phyloP scores from a whole-genome alignment of 2,113 vertebrate genomes.

The Oxyura jamaicensis region DNA sequence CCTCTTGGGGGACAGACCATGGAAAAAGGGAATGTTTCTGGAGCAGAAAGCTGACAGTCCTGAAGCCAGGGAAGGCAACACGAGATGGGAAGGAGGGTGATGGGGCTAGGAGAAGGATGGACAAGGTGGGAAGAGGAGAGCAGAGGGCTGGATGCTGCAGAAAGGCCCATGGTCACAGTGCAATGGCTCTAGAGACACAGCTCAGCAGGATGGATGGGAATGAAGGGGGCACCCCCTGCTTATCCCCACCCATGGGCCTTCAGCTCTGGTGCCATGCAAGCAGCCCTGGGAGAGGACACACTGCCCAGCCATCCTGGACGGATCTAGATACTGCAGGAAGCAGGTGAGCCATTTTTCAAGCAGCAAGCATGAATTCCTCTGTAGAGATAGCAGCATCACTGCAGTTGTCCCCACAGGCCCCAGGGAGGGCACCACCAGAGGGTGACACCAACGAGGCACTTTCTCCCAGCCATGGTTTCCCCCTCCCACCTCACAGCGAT shows the following conservation, averaged over 20 bases:
- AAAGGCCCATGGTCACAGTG: neutral
- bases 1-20: neutral
- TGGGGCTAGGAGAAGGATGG: neutral
- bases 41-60: neutral
- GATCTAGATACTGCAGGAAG: neutral
- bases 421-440: neutral
- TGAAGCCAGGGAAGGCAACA: fast-evolving
- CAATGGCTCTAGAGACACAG: neutral
- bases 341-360: neutral
- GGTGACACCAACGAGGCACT: no score
- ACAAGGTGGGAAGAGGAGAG: neutral
- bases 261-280: neutral
- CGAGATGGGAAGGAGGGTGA: neutral
- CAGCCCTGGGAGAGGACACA: neutral
- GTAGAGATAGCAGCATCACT: neutral
- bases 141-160: neutral
- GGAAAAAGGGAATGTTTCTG: neutral
- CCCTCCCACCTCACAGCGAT: fast-evolving
- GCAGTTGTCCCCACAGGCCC: no score
- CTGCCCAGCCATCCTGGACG: fast-evolving
- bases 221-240: neutral
- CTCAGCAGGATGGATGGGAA: fast-evolving
- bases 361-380: fast-evolving
- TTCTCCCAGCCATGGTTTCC: neutral
- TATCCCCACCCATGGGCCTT: neutral